Conservation (phyloP, 2,888 invertebrate genomes). For the Ophion obscuratus region DNA sequence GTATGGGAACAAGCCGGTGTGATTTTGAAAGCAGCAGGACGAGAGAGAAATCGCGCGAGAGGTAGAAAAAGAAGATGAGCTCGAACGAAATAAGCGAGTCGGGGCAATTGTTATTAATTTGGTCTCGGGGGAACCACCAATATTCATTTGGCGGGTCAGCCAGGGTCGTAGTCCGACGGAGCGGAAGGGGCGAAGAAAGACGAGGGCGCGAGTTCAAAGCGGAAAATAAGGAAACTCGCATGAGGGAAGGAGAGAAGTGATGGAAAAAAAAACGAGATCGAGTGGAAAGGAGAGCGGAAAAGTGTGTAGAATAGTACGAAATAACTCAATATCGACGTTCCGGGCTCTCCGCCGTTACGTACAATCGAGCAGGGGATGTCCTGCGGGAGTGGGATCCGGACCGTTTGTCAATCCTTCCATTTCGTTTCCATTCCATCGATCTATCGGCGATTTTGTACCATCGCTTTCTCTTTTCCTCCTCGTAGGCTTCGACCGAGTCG, state of each 20-base stretch:
- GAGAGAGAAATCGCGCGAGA: slow-evolving; percentile 11
- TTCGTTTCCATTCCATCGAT: slow-evolving; percentile 38
- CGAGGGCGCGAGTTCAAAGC: slow-evolving; percentile 30
- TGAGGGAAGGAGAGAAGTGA: slow-evolving; percentile 27
- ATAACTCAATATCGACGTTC: slow-evolving; percentile 81
- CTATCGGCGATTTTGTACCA: slow-evolving; percentile 26
- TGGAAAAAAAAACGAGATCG: slow-evolving; percentile 6
- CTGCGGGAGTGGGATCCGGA: slow-evolving; percentile 51
- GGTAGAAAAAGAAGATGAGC: slow-evolving; percentile 5
- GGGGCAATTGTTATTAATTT: slow-evolving; percentile 80
- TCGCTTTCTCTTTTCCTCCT: background rate
- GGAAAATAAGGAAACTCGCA: slow-evolving; percentile 30
- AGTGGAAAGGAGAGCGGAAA: slow-evolving; percentile 58
- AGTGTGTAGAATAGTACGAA: slow-evolving; percentile 71
- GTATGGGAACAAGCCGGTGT: too few species aligned
- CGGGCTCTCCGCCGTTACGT: slow-evolving; percentile 21
- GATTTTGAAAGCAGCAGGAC: background rate
- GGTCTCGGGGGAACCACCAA: slow-evolving; percentile 81
- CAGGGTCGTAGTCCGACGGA: slow-evolving; percentile 62
- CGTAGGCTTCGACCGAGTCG: background rate
- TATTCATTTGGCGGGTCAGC: slow-evolving; percentile 80
- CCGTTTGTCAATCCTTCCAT: slow-evolving; percentile 61
- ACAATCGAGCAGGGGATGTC: slow-evolving; percentile 23
- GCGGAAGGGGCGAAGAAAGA: slow-evolving; percentile 25
- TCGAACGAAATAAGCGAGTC: slow-evolving; percentile 43